phyloP scores from a whole-genome alignment of 1,140 invertebrate species.

The Cardiocondyla obscurior region DNA sequence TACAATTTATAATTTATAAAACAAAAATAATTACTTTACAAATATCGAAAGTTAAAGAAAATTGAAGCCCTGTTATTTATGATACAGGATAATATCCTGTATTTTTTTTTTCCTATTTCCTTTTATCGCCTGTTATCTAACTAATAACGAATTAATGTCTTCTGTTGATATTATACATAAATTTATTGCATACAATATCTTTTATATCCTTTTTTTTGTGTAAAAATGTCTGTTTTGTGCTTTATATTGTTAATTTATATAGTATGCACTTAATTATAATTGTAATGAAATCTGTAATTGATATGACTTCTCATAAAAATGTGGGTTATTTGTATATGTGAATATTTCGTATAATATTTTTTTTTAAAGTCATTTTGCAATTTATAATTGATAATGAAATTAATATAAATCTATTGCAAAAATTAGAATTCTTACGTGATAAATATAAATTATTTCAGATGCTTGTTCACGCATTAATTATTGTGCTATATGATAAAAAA shows the following conservation, averaged over 20 bases:
- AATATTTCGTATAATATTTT: neutral
- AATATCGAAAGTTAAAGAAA: constrained; percentile 36
- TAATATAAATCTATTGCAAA: neutral
- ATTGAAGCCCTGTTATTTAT: constrained; percentile 56
- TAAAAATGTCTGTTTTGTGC: constrained; percentile 43
- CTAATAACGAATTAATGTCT: constrained; percentile 60
- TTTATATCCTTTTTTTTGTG: constrained; percentile 72
- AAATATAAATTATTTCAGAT: neutral
- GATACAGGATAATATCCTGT: constrained; percentile 73
- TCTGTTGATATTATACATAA: no score
- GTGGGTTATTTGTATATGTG: neutral
- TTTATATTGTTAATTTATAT: constrained; percentile 33
- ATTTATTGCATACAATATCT: constrained; percentile 65
- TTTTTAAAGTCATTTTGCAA: constrained; percentile 16
- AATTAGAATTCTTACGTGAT: neutral
- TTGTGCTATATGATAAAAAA: neutral
- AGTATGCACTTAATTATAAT: neutral
- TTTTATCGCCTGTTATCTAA: constrained; percentile 38
- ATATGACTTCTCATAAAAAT: constrained; percentile 3
- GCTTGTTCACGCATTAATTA: neutral
- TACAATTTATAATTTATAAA: constrained; percentile 5
- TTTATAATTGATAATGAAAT: neutral
- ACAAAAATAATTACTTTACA: constrained; percentile 19
- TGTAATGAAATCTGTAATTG: neutral
- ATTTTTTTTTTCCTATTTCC: constrained; percentile 64